Evolutionary conservation across 2,113 vertebrate genomes (phyloP), one percentile per base, ranked within the genome.

Genomic region (Zeus faber): DNA sequence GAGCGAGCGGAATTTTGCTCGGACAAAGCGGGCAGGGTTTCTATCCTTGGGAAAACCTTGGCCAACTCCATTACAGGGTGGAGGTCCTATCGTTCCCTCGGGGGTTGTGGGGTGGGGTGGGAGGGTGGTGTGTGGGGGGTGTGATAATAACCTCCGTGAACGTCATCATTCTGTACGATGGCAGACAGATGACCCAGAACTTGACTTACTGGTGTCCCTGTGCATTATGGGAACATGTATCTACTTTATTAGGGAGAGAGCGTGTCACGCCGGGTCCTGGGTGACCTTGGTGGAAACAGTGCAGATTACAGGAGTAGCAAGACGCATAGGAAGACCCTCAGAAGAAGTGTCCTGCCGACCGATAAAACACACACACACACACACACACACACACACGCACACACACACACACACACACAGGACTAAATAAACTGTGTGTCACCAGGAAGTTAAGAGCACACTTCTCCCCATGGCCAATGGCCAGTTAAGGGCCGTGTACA

Each of bases 1-100:
- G 4, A 10, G 14, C 56, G 79, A 77, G 57, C 72, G 72, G 49
- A 81, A 80, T 75, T 81, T 82, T 77, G 80, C 48, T 62, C 54
- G 18, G 23, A 52, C 54, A 55, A 66, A 71, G 23, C 18, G 51
- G 57, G 45, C 55, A 56, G 11, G 0, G 22, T 24, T 49, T 52
- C 13, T 4, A 67, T 74, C 70, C 63, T 80, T 71, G 65, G 26
- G 53, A 67, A 55, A 57, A 69, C 75, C 73, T 76, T 73, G 62
- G 27, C 6, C 58, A 54, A 80, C 53, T 66, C 73, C 54, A 77
- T 70, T 55, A 74, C 24, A n/a, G 3, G 49, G 5, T 16, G 23
- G 25, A 24, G 1, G 58, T 49, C 58, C 31, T 49, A 41, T 49
- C 43, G 50, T 62, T 62, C 70, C 68, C 13, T 3, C 1, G 3